Evolutionary conservation across 2,113 vertebrate species (phyloP).

Genomic region (Barnardius zonarius): DNA sequence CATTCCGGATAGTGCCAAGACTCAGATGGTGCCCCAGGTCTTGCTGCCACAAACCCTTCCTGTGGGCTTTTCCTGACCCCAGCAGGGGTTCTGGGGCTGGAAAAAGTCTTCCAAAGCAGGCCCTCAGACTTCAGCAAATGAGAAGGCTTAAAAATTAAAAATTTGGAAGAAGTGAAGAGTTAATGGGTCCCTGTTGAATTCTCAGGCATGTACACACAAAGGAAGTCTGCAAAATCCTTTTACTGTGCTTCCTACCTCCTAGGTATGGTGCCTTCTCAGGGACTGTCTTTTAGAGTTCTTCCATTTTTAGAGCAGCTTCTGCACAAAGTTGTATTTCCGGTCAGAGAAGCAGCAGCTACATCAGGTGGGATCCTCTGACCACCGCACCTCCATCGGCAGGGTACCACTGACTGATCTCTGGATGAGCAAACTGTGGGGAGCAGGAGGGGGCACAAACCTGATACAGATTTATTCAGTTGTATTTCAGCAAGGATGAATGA

Average conservation of each 20-base stretch:
- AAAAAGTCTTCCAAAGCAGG: neutral
- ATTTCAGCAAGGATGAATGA: neutral
- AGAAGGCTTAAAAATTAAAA: neutral
- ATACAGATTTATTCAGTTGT: neutral
- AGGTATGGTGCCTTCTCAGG: neutral
- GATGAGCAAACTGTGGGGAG: neutral
- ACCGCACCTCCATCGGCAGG: neutral
- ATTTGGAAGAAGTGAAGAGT: neutral
- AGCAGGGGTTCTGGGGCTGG: neutral
- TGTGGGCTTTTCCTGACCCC: fast-evolving
- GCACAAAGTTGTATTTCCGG: neutral
- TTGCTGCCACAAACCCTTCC: neutral
- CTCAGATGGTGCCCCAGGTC: neutral
- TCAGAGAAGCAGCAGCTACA: neutral
- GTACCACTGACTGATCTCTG: neutral
- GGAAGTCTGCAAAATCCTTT: neutral
- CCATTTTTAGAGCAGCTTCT: neutral
- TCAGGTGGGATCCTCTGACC: neutral
- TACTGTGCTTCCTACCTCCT: neutral
- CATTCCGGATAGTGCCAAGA: neutral
- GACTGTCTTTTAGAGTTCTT: neutral
- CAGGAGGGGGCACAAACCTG: neutral
- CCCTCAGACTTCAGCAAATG: neutral
- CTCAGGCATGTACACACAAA: neutral
- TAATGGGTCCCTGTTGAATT: neutral